Base-by-base conservation (phyloP, 2,888 invertebrate genomes). In the Gymnocheta viridis region DNA sequence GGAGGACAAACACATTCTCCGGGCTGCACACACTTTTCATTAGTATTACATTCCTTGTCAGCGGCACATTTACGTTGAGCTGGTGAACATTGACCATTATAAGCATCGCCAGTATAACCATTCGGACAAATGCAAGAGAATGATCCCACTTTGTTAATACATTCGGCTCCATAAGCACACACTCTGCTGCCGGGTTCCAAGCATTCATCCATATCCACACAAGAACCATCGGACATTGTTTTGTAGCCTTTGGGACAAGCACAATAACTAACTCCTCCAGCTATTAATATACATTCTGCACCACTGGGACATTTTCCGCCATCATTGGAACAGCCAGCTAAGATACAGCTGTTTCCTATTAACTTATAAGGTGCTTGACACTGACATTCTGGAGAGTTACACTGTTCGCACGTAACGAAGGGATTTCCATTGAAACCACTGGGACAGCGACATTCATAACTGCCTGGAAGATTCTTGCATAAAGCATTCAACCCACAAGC, bases 1-100 rank as follows among this genome's bases (percentile, higher is more conserved):
- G 97, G 97, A 32, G 97, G 96, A 89, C 98, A 98, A 19, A 97
- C 94, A 89, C 98, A 98, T 92, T 97, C 96, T 1, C 98, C 98
- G 1, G 97, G 97, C 91, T 98, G 96, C 29, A 97, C 95, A 90
- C 98, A 98, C 91, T 96, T 96, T 92, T 98, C 97, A 90, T 98
- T 98, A 0, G 95, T 91, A 73, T 95, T 94, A 89, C 98, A 98
- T 89, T 98, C 97, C 76, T 94, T 94, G 89, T 98, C 97, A 85
- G 94, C 95, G 3, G 95, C 94, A 89, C 98, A 98, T 85, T 96
- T 94, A 86, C 96, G 95, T 90, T 96, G 96, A 80, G 96, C 96
- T 10, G 96, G 94, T 3, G 96, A 94, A 90, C 98, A 98, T 22
- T 96, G 93, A 0, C 96, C 96, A 78, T 96, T 95, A 90, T 96